These are phyloP conservation scores for Drosophila neocordata DNA, from an alignment of 1,140 invertebrate species.

Conservation along the genomic window DNA sequence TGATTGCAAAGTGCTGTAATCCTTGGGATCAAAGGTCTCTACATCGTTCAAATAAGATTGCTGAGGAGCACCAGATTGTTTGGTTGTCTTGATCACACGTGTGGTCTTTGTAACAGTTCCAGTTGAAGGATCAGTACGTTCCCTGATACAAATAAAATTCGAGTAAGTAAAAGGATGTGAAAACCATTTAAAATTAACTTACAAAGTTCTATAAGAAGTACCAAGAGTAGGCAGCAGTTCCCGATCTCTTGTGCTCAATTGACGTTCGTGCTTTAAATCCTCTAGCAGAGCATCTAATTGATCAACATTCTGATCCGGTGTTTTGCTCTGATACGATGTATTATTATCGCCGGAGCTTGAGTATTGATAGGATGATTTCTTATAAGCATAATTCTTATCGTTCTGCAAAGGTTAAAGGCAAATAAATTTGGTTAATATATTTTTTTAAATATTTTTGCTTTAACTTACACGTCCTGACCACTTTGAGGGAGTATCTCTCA, in stretches of 20 bases:
- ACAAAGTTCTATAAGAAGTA: slow-evolving; percentile 72
- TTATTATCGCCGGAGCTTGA: slow-evolving; percentile 68
- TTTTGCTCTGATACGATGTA: slow-evolving; percentile 64
- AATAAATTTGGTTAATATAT: neutral
- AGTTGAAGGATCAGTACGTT: slow-evolving; percentile 69
- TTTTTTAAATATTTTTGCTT: neutral
- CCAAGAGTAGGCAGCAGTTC: slow-evolving; percentile 55
- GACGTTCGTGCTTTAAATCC: slow-evolving; percentile 84
- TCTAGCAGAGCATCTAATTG: slow-evolving; percentile 84
- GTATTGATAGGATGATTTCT: slow-evolving; percentile 80
- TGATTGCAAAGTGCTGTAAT: slow-evolving; percentile 74
- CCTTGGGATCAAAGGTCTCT: slow-evolving; percentile 66
- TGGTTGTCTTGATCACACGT: slow-evolving; percentile 73
- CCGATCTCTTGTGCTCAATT: slow-evolving; percentile 75
- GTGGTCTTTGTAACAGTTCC: slow-evolving; percentile 75
- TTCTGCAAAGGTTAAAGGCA: slow-evolving; percentile 36
- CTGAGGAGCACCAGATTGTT: slow-evolving; percentile 62
- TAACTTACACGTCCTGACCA: slow-evolving; percentile 70
- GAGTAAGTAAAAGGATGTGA: neutral
- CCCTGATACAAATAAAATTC: slow-evolving; percentile 31
- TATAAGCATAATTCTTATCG: slow-evolving; percentile 78
- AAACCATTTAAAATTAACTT: slow-evolving; percentile 16
- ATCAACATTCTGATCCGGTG: slow-evolving; percentile 83
- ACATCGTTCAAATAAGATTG: slow-evolving; percentile 63
- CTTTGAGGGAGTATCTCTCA: slow-evolving; percentile 69